These are phyloP conservation scores for Caenorhabditis inopinata DNA, from an alignment of 1,140 invertebrate genomes.

Conservation along the genomic window DNA sequence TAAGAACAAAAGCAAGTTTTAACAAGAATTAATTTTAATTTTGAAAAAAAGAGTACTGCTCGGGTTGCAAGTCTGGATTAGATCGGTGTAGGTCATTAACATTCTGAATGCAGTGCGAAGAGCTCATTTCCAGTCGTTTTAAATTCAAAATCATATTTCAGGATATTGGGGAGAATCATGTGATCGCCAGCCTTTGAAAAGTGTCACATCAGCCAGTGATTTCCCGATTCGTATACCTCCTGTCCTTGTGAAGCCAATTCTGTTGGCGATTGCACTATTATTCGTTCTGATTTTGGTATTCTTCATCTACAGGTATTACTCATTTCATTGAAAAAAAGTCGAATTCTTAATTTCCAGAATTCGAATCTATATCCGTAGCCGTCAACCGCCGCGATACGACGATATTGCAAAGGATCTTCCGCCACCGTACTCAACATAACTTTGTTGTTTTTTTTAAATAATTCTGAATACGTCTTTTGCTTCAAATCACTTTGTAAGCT, in stretches of 20 bases:
- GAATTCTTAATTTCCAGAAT: neutral
- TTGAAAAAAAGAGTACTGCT: no score
- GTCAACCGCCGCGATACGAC: neutral
- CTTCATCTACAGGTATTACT: neutral
- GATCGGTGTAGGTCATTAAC: no score
- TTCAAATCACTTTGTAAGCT: slow-evolving; percentile 1
- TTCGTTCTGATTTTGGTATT: neutral
- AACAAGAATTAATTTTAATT: no score
- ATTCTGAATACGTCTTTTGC: neutral
- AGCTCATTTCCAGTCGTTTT: no score
- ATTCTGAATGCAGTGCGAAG: no score
- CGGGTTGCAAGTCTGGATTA: no score
- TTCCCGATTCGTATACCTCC: slow-evolving; percentile 8
- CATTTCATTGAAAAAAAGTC: neutral
- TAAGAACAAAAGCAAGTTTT: no score
- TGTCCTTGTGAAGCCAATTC: neutral
- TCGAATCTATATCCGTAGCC: neutral
- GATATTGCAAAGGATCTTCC: slow-evolving; percentile 4
- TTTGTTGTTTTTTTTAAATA: neutral
- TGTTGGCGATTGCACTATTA: neutral
- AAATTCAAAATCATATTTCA: neutral
- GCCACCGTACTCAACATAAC: neutral
- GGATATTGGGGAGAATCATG: slow-evolving; percentile 27
- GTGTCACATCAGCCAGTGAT: slow-evolving; percentile 8
- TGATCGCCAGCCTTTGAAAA: slow-evolving; percentile 8